phyloP scores from a whole-genome alignment of 2,797 vertebrate species.

The Ctenopoma kingsleyae region DNA sequence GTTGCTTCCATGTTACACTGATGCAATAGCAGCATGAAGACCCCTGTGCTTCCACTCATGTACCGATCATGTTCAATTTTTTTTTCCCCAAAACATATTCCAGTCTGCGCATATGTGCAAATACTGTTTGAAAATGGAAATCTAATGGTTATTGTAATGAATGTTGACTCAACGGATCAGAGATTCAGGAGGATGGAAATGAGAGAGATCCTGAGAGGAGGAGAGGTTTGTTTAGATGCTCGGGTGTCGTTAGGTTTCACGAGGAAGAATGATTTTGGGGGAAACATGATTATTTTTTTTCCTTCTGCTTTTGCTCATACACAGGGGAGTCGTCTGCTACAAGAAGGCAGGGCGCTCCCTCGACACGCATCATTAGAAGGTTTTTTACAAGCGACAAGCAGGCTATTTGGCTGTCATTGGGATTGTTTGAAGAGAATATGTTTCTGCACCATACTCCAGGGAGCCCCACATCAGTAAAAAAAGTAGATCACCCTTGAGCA shows the following conservation, averaged over 20 bases:
- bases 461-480: constrained; percentile 86
- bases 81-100: constrained; percentile 62
- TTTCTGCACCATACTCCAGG: constrained; percentile 89
- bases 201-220: constrained; percentile 58
- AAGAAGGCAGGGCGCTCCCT: constrained; percentile 91
- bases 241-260: constrained; percentile 70
- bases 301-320: constrained; percentile 81
- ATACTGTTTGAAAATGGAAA: constrained; percentile 71
- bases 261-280: constrained; percentile 78
- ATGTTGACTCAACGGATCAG: constrained; percentile 83
- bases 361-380: constrained; percentile 94
- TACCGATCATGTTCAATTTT: constrained; percentile 85
- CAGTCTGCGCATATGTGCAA: constrained; percentile 53
- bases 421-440: constrained; percentile 95
- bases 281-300: constrained; percentile 83
- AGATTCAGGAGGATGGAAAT: constrained; percentile 54
- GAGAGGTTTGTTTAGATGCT: constrained; percentile 77
- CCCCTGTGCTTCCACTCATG: constrained; percentile 69
- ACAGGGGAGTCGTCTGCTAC: constrained; percentile 88
- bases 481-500: constrained; percentile 87
- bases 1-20: constrained; percentile 48
- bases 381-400: constrained; percentile 93
- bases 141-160: constrained; percentile 87
- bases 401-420: constrained; percentile 96
- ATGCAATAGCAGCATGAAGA: constrained; percentile 62